Evolutionary conservation across 1,140 invertebrate genomes (phyloP).

Genomic region (Acromyrmex echinatior): DNA sequence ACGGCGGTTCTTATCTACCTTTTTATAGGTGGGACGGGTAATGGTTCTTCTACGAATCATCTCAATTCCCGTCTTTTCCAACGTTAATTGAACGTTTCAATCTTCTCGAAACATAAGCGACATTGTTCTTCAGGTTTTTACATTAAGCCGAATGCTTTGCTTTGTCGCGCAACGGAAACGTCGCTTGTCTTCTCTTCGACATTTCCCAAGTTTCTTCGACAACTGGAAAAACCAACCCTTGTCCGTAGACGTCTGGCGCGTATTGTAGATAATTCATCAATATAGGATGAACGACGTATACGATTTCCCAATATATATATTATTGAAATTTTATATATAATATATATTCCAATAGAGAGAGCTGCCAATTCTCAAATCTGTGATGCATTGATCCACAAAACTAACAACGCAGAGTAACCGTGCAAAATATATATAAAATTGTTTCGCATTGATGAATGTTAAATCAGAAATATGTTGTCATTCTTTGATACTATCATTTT

Average conservation of each 20-base stretch:
- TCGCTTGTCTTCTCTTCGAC: constrained; percentile 35
- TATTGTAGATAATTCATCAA: constrained; percentile 57
- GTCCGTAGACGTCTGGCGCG: constrained; percentile 3
- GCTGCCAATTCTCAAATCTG: constrained; percentile 40
- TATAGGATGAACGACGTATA: constrained; percentile 29
- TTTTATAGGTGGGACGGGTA: background rate
- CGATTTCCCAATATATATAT: constrained; percentile 41
- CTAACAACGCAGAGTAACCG: constrained; percentile 24
- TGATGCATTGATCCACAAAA: constrained; percentile 36
- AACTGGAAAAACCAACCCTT: constrained; percentile 19
- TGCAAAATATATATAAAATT: constrained; percentile 48
- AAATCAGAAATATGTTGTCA: constrained; percentile 9
- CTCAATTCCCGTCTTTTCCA: constrained; percentile 13
- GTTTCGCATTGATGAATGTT: constrained; percentile 21
- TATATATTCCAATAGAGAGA: constrained; percentile 1
- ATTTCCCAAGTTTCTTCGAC: constrained; percentile 45
- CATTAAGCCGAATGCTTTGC: constrained; percentile 28
- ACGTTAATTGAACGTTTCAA: constrained; percentile 45
- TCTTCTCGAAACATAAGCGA: constrained; percentile 44
- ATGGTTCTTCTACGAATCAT: constrained; percentile 3
- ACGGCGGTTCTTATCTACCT: background rate
- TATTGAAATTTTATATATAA: background rate
- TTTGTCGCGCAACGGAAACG: constrained; percentile 42
- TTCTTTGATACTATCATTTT: constrained; percentile 15
- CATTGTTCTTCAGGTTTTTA: constrained; percentile 51